Percentiles rank a stretch among this genome's conserved stretches.
These are phyloP conservation scores for Alectoris magna DNA, from an alignment of 2,797 vertebrate species.

Conservation along the genomic window DNA sequence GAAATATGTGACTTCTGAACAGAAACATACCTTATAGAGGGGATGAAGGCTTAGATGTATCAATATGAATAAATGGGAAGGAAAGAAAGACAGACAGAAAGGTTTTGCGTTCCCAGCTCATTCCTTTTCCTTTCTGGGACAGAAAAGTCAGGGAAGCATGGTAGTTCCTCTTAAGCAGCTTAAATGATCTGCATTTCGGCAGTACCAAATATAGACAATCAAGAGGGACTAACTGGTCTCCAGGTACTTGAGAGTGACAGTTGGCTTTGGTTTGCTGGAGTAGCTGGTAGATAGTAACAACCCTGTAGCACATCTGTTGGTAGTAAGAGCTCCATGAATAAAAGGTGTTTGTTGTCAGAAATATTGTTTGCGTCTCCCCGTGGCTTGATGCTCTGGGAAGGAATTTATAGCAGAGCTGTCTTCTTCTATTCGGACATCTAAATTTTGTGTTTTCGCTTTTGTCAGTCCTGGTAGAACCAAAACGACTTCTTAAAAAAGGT, in stretches of 20 bases:
- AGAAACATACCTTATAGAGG: not conserved
- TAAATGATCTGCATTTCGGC: not conserved
- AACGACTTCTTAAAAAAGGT: not conserved
- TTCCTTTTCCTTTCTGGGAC: not conserved
- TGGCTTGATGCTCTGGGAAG: not conserved
- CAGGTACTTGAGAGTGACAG: not conserved
- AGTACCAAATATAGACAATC: not conserved
- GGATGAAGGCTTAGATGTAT: not conserved
- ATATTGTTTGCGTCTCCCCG: not conserved
- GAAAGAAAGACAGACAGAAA: not conserved
- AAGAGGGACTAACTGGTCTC: not conserved
- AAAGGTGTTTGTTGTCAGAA: not conserved
- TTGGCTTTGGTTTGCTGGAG: not conserved
- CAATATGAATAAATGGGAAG: not conserved
- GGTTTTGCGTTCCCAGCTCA: not conserved
- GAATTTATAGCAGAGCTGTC: not conserved
- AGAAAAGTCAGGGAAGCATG: not conserved
- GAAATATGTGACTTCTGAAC: slow-evolving; percentile 21
- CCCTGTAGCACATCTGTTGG: not conserved
- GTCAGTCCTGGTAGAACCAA: not conserved
- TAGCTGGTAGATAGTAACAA: not conserved
- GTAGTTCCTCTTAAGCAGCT: not conserved
- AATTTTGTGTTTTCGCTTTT: accelerated
- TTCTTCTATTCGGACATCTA: accelerated
- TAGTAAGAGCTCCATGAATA: not conserved